phyloP scores from a whole-genome alignment of 2,113 vertebrate genomes.

The Taurulus bubalis region DNA sequence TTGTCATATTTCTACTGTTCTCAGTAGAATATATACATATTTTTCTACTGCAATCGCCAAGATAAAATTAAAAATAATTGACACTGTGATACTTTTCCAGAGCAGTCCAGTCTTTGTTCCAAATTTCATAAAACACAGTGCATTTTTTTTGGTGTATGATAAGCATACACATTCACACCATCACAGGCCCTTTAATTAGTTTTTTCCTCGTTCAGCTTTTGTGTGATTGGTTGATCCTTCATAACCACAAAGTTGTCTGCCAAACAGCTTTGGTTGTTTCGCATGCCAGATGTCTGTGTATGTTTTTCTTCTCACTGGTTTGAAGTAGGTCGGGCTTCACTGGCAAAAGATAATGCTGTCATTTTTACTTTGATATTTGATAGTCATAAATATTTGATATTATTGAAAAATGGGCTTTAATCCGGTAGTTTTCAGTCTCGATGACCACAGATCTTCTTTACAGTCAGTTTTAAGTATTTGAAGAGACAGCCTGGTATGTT shows the following conservation, averaged over 20 bases:
- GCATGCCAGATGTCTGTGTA: background rate
- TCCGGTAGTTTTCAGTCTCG: background rate
- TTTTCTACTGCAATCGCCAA: background rate
- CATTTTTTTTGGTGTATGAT: background rate
- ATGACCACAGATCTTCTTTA: background rate
- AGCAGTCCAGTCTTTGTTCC: background rate
- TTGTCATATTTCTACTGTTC: background rate
- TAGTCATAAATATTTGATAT: background rate
- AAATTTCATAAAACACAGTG: background rate
- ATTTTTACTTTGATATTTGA: background rate
- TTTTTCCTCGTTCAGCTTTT: background rate
- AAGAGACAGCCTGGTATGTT: background rate
- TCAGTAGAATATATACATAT: no score
- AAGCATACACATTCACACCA: background rate
- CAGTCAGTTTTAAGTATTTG: conserved; percentile 4
- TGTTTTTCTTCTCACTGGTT: background rate
- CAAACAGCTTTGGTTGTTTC: background rate
- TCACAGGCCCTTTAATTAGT: background rate
- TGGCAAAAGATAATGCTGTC: background rate
- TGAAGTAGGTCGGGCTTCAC: background rate
- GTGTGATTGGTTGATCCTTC: background rate
- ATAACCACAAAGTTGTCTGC: background rate
- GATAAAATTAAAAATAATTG: background rate
- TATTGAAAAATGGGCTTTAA: background rate
- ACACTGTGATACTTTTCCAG: background rate